Conservation (phyloP, 2,888 invertebrate species). For the Syrista parreyssii region DNA sequence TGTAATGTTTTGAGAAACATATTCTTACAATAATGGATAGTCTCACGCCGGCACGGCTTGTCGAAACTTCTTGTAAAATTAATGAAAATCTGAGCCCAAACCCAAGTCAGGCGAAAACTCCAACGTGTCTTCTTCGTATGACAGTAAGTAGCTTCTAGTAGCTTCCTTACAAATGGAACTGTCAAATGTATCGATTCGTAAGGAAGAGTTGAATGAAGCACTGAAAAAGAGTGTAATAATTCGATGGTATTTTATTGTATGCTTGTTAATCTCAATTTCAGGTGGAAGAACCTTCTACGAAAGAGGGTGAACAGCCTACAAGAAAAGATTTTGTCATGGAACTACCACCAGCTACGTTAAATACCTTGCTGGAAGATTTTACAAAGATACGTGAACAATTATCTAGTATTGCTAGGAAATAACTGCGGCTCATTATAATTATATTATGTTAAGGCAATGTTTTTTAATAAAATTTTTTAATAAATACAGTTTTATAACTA, state of each 20-base stretch:
- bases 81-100: slow-evolving; percentile 34
- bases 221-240: background rate
- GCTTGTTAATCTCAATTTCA: slow-evolving; percentile 20
- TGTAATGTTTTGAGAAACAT: slow-evolving; percentile 49
- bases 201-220: background rate
- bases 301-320: slow-evolving; percentile 25
- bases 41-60: slow-evolving; percentile 29
- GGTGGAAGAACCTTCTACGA: slow-evolving; percentile 33
- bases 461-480: background rate
- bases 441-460: background rate
- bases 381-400: slow-evolving; percentile 38
- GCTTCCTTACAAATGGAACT: background rate
- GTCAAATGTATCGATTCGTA: background rate
- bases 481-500: background rate
- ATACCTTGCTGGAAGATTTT: slow-evolving; percentile 36
- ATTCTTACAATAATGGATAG: slow-evolving; percentile 50
- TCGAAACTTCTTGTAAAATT: slow-evolving; percentile 36
- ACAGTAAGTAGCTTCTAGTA: slow-evolving; percentile 27
- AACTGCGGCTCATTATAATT: background rate
- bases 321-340: slow-evolving; percentile 32
- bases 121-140: slow-evolving; percentile 35
- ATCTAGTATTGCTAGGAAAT: slow-evolving; percentile 34
- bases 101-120: slow-evolving; percentile 27
- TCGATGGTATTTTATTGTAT: background rate
- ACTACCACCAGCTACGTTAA: slow-evolving; percentile 35